A percentile compares a stretch with the other conserved stretches of the same genome.
These are phyloP conservation scores for Orycteropus afer DNA, from an alignment of 2,113 vertebrate genomes.

Conservation along the genomic window DNA sequence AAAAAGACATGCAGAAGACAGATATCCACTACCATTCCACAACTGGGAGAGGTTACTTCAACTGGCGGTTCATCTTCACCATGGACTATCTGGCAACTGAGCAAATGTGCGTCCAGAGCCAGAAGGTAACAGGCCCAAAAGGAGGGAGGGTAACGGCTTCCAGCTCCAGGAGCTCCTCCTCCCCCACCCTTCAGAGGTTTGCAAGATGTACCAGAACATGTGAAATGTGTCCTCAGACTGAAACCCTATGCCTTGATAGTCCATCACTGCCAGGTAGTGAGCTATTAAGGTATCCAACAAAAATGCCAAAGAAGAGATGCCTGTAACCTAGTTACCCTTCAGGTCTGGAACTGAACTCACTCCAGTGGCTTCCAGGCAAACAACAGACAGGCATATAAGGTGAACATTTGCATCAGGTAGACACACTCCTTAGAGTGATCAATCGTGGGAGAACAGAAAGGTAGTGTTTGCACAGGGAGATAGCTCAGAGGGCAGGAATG, in stretches of 20 bases:
- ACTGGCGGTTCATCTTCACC: conserved; percentile 86
- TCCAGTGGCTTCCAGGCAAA: too few relatives aligned
- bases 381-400: too few relatives aligned
- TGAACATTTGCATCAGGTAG: too few relatives aligned
- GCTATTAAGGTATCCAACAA: not conserved
- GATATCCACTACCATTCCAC: conserved; percentile 85
- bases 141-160: not conserved
- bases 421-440: too few relatives aligned
- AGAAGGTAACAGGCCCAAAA: conserved; percentile 69
- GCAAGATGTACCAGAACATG: not conserved
- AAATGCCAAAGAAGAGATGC: not conserved
- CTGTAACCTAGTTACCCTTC: too few relatives aligned
- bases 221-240: not conserved
- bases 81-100: conserved; percentile 83
- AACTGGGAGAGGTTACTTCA: conserved; percentile 81
- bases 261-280: not conserved
- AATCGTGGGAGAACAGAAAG: too few relatives aligned
- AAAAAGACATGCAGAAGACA: conserved; percentile 83
- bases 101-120: conserved; percentile 77
- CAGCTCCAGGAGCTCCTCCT: not conserved
- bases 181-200: not conserved
- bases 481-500: too few relatives aligned
- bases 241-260: not conserved
- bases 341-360: too few relatives aligned
- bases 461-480: too few relatives aligned